A percentile compares a stretch with the other conserved stretches of the same genome.
These are phyloP conservation scores for Conomelus anceps DNA, from an alignment of 2,888 invertebrate genomes.

Conservation along the genomic window DNA sequence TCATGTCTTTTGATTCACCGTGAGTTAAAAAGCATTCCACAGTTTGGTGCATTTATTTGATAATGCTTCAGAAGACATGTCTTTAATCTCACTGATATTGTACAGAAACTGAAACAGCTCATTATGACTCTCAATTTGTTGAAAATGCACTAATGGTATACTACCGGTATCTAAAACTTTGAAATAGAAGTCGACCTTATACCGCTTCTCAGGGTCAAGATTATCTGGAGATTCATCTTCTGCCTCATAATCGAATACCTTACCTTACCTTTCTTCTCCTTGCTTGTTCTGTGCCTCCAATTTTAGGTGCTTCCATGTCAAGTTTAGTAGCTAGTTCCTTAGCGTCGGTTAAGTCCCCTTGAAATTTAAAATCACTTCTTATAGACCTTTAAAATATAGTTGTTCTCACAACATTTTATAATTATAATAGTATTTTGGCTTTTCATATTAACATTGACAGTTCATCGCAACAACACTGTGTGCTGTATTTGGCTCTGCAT, in stretches of 20 bases:
- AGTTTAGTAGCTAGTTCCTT: not conserved
- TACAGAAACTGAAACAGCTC: too few species aligned
- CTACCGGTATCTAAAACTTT: not conserved
- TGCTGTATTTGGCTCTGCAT: too few species aligned
- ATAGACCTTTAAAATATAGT: not conserved
- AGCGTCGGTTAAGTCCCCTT: slow-evolving; percentile 10
- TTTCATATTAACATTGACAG: too few species aligned
- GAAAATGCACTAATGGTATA: not conserved
- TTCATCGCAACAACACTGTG: too few species aligned
- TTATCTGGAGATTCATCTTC: not conserved
- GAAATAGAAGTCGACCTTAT: slow-evolving; percentile 1
- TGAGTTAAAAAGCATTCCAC: slow-evolving; percentile 2
- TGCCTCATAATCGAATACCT: not conserved
- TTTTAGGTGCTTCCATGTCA: slow-evolving; percentile 3
- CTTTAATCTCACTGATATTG: not conserved
- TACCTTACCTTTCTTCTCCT: not conserved
- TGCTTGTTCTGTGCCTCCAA: not conserved
- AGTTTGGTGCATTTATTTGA: not conserved
- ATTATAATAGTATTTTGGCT: too few species aligned
- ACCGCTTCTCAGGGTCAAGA: not conserved
- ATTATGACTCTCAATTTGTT: not conserved
- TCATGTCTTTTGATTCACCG: not conserved
- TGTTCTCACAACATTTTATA: too few species aligned
- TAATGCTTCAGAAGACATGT: not conserved
- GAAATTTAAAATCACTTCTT: slow-evolving; percentile 3